Evolutionary conservation across 2,888 invertebrate species (phyloP).

Genomic region (Encarsia formosa): DNA sequence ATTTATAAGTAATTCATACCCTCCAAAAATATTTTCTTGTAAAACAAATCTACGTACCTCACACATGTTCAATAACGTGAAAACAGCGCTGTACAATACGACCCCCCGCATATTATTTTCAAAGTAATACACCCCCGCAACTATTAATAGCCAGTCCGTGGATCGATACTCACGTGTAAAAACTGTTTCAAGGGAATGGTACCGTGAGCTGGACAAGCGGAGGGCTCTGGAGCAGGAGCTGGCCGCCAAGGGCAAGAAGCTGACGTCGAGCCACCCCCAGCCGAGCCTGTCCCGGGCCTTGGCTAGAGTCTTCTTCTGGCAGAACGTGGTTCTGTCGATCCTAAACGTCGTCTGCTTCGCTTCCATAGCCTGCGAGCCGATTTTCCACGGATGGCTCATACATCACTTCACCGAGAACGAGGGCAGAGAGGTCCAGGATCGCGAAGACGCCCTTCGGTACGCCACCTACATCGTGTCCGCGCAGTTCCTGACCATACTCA

Average conservation of each 20-base stretch:
- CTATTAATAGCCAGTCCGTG: too few relatives aligned
- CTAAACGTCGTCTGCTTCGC: conserved; percentile 22
- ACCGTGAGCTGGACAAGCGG: conserved; percentile 47
- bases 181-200: conserved; percentile 51
- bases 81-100: too few relatives aligned
- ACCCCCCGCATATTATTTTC: too few relatives aligned
- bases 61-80: too few relatives aligned
- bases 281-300: conserved; percentile 52
- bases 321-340: conserved; percentile 31
- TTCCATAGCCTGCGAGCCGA: conserved; percentile 31
- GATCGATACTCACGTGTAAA: too few relatives aligned
- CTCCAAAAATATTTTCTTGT: too few relatives aligned
- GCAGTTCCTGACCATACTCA: conserved; percentile 43
- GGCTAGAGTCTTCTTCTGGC: conserved; percentile 46
- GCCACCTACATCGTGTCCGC: conserved; percentile 46
- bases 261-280: conserved; percentile 10
- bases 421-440: neutral
- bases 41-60: too few relatives aligned
- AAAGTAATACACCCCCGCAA: too few relatives aligned
- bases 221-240: conserved; percentile 23
- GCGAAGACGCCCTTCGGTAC: conserved; percentile 27
- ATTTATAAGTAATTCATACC: too few relatives aligned
- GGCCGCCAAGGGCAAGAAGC: conserved; percentile 25
- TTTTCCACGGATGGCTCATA: conserved; percentile 37
- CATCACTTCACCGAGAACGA: conserved; percentile 32